phyloP scores from a whole-genome alignment of 2,113 vertebrate genomes.

The Zapornia atra region DNA sequence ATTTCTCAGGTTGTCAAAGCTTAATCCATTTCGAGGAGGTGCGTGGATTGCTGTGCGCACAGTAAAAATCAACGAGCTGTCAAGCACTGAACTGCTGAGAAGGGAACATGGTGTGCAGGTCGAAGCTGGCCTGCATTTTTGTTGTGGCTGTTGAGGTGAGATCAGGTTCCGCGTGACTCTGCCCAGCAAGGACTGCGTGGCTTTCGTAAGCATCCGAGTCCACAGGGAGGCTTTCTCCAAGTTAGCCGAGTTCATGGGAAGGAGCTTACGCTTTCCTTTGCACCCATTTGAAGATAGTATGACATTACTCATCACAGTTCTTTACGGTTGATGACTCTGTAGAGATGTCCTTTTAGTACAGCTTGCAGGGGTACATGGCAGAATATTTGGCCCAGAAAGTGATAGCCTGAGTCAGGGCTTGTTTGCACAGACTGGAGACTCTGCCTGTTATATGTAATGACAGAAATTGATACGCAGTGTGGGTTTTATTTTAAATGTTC shows the following conservation, averaged over 20 bases:
- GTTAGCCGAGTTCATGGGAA: background rate
- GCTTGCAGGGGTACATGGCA: background rate
- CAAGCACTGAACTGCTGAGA: background rate
- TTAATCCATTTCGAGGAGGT: background rate
- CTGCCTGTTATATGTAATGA: background rate
- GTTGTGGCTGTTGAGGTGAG: background rate
- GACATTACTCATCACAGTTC: slow-evolving; percentile 18
- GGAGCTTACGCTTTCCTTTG: slow-evolving; percentile 13
- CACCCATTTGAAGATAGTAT: background rate
- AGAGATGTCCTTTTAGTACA: background rate
- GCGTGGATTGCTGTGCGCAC: background rate
- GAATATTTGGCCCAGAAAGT: background rate
- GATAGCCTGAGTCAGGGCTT: background rate
- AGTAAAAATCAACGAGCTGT: background rate
- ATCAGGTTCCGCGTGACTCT: background rate
- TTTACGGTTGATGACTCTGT: background rate
- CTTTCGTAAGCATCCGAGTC: background rate
- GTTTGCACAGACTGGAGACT: background rate
- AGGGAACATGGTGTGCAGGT: background rate
- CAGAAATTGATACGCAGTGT: background rate
- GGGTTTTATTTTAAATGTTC: slow-evolving; percentile 16
- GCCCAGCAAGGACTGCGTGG: background rate
- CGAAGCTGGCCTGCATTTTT: background rate
- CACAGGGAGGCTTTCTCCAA: background rate
- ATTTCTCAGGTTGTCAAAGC: background rate